Evolutionary conservation across 2,113 vertebrate species (phyloP).

Genomic region (Plotosus lineatus): DNA sequence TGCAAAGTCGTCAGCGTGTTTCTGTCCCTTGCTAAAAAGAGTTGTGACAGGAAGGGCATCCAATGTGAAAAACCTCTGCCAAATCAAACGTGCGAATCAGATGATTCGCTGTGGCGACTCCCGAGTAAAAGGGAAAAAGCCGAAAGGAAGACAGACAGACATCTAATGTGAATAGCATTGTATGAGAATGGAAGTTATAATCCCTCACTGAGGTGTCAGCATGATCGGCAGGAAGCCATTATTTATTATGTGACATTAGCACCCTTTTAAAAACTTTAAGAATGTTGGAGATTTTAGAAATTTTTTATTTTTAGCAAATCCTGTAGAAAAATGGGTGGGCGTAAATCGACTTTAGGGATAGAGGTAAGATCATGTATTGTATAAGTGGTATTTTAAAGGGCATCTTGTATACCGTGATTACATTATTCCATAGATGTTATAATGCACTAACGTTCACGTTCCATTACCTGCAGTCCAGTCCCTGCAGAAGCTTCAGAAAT

Average conservation of each 20-base stretch:
- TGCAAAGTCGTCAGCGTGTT: no score
- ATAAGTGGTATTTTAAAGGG: not conserved
- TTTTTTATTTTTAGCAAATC: not conserved
- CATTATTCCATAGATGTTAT: conserved; percentile 28
- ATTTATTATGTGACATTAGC: not conserved
- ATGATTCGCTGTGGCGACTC: no score
- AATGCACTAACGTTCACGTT: not conserved
- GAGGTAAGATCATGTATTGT: not conserved
- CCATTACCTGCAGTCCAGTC: conserved; percentile 9
- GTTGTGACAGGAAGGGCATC: no score
- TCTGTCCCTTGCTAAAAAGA: no score
- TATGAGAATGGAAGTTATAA: not conserved
- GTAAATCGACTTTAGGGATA: not conserved
- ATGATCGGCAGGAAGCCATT: not conserved
- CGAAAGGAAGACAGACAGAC: no score
- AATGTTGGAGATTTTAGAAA: not conserved
- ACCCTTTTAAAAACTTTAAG: not conserved
- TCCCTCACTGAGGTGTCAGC: not conserved
- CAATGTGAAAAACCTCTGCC: no score
- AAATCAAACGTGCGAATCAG: no score
- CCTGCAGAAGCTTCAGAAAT: conserved; percentile 19
- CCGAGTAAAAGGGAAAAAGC: no score
- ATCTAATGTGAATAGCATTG: no score
- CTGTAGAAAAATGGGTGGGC: not conserved
- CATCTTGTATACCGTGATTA: conserved; percentile 23